Conservation (phyloP, 2,113 vertebrate species). For the Melanostigma gelatinosum region DNA sequence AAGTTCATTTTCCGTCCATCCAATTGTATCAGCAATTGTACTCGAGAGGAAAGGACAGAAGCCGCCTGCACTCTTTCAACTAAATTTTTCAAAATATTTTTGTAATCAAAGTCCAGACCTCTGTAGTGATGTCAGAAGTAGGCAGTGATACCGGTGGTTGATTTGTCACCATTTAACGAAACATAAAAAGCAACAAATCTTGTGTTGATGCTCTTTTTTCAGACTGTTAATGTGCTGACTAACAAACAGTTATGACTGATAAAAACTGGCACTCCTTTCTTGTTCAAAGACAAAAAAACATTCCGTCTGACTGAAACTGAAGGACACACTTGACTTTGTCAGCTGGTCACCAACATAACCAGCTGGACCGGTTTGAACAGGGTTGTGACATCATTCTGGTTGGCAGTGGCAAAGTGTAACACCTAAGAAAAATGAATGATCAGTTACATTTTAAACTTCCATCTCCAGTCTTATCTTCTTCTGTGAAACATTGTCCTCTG, state of each 20-base stretch:
- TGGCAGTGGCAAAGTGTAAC: background rate
- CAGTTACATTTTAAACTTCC: background rate
- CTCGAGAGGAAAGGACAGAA: background rate
- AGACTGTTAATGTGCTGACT: background rate
- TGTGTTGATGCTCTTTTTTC: background rate
- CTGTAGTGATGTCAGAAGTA: background rate
- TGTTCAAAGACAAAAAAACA: background rate
- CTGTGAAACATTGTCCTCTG: background rate
- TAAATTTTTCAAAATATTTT: background rate
- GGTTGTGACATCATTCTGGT: background rate
- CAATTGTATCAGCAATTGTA: background rate
- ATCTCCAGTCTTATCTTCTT: background rate
- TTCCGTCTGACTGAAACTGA: background rate
- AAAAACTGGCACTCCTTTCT: background rate
- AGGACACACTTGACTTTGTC: background rate
- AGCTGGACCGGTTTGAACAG: background rate
- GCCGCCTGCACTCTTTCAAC: background rate
- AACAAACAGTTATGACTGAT: background rate
- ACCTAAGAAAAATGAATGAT: conserved; percentile 7
- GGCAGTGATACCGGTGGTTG: background rate
- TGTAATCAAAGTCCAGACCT: background rate
- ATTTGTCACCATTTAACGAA: background rate
- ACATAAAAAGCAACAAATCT: background rate
- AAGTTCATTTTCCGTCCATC: background rate
- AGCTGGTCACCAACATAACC: conserved; percentile 19